Evolutionary conservation across 2,797 vertebrate species (phyloP).

Genomic region (Zenarchopterus dispar): DNA sequence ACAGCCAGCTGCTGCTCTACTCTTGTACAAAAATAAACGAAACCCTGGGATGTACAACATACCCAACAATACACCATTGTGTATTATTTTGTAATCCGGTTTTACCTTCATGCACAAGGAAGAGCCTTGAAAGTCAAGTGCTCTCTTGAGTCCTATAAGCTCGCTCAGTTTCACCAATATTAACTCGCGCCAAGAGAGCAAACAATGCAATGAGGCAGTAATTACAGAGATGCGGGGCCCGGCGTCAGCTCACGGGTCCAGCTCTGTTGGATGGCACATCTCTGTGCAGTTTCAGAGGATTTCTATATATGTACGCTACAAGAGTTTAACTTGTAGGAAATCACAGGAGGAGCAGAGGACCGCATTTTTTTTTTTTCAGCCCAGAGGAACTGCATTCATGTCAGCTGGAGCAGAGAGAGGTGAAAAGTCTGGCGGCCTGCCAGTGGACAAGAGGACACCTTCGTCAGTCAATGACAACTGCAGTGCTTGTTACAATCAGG

Average conservation of each 20-base stretch:
- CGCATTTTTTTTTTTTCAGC: too few species aligned
- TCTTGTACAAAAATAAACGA: slow-evolving; percentile 38
- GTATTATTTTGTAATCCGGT: slow-evolving; percentile 25
- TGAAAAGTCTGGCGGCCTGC: slow-evolving; percentile 47
- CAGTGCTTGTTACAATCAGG: slow-evolving; percentile 72
- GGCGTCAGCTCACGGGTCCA: slow-evolving; percentile 30
- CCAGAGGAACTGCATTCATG: slow-evolving; percentile 27
- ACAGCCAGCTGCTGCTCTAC: slow-evolving; percentile 10
- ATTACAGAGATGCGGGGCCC: slow-evolving; percentile 52
- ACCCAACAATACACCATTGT: slow-evolving; percentile 6
- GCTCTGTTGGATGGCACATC: slow-evolving; percentile 14
- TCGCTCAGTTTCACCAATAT: slow-evolving; percentile 23
- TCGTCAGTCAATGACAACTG: slow-evolving; percentile 61
- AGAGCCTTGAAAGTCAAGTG: slow-evolving; percentile 32
- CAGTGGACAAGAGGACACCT: slow-evolving; percentile 53
- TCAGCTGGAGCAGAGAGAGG: slow-evolving; percentile 46
- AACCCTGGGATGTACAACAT: slow-evolving; percentile 2
- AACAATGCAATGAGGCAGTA: slow-evolving; percentile 40
- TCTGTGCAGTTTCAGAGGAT: slow-evolving; percentile 19
- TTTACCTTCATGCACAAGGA: slow-evolving; percentile 45
- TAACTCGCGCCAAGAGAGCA: slow-evolving; percentile 23
- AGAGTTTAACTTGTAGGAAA: slow-evolving; percentile 17
- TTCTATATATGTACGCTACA: slow-evolving; percentile 14
- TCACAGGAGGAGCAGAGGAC: too few species aligned
- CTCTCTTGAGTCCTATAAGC: slow-evolving; percentile 16